phyloP scores from a whole-genome alignment of 2,888 invertebrate species.

The Malachius bipustulatus region DNA sequence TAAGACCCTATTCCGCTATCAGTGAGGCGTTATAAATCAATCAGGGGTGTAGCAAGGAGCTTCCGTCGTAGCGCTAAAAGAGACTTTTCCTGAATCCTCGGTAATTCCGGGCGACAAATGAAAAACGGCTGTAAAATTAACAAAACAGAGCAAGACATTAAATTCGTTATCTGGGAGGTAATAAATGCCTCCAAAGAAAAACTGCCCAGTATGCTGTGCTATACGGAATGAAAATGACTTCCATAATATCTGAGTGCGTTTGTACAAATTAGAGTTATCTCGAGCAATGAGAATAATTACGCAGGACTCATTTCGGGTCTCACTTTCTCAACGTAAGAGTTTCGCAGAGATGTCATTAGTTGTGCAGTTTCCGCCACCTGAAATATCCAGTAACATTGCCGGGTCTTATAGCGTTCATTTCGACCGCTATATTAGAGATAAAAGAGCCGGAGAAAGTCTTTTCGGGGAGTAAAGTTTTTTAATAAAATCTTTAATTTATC shows the following conservation, averaged over 20 bases:
- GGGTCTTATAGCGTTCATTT: too few species aligned
- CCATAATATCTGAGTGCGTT: conserved; percentile 12
- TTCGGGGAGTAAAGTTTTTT: too few species aligned
- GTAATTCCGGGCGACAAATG: background rate
- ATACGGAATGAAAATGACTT: conserved; percentile 11
- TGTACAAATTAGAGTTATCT: conserved; percentile 13
- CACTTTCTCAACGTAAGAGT: conserved; percentile 9
- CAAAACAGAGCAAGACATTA: conserved; percentile 3
- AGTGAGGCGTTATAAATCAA: too few species aligned
- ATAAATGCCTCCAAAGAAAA: background rate
- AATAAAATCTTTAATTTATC: too few species aligned
- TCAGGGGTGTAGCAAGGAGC: too few species aligned
- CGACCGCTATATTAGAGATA: too few species aligned
- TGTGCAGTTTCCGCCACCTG: too few species aligned
- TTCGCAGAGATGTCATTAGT: conserved; percentile 8
- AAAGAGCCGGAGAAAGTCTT: too few species aligned
- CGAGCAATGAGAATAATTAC: conserved; percentile 11
- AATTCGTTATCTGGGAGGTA: conserved; percentile 1
- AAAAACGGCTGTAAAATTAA: conserved; percentile 2
- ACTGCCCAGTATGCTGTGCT: conserved; percentile 7
- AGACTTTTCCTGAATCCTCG: too few species aligned
- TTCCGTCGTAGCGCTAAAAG: too few species aligned
- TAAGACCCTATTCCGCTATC: too few species aligned
- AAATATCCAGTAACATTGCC: too few species aligned
- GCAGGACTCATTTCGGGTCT: conserved; percentile 5